phyloP scores from a whole-genome alignment of 2,888 invertebrate species.

The Prosapia bicincta region DNA sequence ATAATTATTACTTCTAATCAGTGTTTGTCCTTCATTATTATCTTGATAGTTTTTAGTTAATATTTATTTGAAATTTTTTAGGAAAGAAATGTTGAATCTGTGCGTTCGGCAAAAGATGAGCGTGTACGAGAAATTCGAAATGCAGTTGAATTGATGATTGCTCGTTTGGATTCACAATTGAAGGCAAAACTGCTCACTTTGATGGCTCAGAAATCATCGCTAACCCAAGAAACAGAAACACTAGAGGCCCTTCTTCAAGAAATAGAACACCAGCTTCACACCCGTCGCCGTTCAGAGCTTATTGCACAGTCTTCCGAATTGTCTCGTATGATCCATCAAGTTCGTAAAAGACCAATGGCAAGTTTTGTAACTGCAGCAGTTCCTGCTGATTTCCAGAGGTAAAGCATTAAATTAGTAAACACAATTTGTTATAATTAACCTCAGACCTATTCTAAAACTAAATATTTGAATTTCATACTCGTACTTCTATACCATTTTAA shows the following conservation, averaged over 20 bases:
- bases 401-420: conserved; percentile 12
- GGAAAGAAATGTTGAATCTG: conserved; percentile 88
- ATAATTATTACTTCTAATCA: no score
- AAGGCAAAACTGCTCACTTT: conserved; percentile 83
- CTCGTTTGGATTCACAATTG: conserved; percentile 82
- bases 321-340: conserved; percentile 77
- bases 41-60: no score
- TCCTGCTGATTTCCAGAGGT: conserved; percentile 88
- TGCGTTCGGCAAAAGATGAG: conserved; percentile 88
- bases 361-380: conserved; percentile 85
- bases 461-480: background rate
- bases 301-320: conserved; percentile 78
- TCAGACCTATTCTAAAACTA: background rate
- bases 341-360: conserved; percentile 84
- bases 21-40: no score
- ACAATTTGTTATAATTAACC: background rate
- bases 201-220: conserved; percentile 81
- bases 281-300: conserved; percentile 76
- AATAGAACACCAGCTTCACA: conserved; percentile 73
- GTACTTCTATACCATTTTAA: background rate
- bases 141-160: conserved; percentile 91
- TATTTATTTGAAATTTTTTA: no score
- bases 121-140: conserved; percentile 88
- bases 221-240: conserved; percentile 87
- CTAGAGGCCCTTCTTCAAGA: conserved; percentile 81